phyloP scores from a whole-genome alignment of 2,113 vertebrate genomes.

The Perca fluviatilis region DNA sequence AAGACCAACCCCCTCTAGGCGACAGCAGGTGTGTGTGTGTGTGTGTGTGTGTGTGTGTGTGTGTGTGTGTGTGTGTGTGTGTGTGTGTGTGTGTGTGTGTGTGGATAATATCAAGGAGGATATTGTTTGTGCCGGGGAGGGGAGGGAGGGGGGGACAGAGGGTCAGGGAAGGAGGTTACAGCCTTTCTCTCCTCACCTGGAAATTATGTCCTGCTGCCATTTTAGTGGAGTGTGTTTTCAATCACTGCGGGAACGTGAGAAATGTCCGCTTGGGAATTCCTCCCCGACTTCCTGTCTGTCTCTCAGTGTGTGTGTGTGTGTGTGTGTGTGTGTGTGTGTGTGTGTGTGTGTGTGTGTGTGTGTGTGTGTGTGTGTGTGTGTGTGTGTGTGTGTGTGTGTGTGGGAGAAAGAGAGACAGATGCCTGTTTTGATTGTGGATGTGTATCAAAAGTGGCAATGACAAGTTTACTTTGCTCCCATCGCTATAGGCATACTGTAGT shows the following conservation, averaged over 20 bases:
- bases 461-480: constrained; percentile 3
- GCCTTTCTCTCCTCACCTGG: constrained; percentile 96
- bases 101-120: constrained; percentile 79
- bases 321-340: constrained; percentile 30
- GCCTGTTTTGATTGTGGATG: constrained; percentile 18
- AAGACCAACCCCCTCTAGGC: constrained; percentile 90
- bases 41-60: constrained; percentile 43
- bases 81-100: constrained; percentile 34
- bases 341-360: not conserved
- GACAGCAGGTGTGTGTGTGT: constrained; percentile 65
- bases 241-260: constrained; percentile 90
- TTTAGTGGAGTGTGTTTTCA: constrained; percentile 90
- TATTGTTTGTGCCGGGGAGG: constrained; percentile 78
- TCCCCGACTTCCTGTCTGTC: constrained; percentile 78
- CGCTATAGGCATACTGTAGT: not conserved
- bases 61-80: constrained; percentile 34
- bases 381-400: not conserved
- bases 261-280: constrained; percentile 88
- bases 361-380: not conserved
- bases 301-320: constrained; percentile 30
- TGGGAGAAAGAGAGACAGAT: too few species aligned
- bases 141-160: constrained; percentile 65
- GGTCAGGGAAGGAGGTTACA: constrained; percentile 82
- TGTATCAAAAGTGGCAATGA: constrained; percentile 1
- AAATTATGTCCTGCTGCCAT: constrained; percentile 90